Base-by-base conservation (phyloP, 2,888 invertebrate genomes). In the Eupithecia vulgata region DNA sequence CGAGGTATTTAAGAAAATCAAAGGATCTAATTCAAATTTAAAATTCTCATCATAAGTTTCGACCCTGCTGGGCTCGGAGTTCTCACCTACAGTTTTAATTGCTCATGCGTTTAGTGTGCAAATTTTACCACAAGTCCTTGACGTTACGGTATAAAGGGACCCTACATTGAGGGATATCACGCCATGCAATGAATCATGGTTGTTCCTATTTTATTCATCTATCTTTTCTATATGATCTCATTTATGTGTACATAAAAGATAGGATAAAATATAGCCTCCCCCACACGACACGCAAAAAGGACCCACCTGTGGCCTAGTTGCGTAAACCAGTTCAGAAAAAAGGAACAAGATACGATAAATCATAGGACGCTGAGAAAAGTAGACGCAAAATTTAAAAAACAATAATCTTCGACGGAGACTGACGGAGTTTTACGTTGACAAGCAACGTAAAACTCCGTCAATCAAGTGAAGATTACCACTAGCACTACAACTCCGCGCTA, bases 371-470 rank as follows among this genome's bases (percentile, higher is more conserved):
- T 21, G 21, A 21, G n/a, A 21, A 21, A n/a, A 10, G n/a, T 5
- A 21, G 52, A 52, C 4, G 21, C 21, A 10, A 21, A 52, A 21
- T 21, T 52, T 48, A 7, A 61, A 61, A 62, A n/a, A 62, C n/a
- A n/a, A n/a, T n/a, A n/a, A n/a, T n/a, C n/a, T n/a, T n/a, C n/a
- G n/a, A n/a, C n/a, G n/a, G n/a, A n/a, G n/a, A n/a, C n/a, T n/a
- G n/a, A n/a, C n/a, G n/a, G n/a, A n/a, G n/a, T n/a, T n/a, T n/a
- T n/a, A n/a, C n/a, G n/a, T n/a, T n/a, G n/a, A n/a, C n/a, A 62
- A 21, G 37, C 1, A 25, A 17, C 62, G 62, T 64, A 64, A 64
- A 64, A 64, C 84, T 37, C 25, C 57, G 57, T 61, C 61, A 61
- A 61, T 61, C n/a, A 34, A 65, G 65, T 65, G 65, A 65, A 25